Base-by-base conservation (phyloP, 2,888 invertebrate genomes). In the Crematogaster levior region DNA sequence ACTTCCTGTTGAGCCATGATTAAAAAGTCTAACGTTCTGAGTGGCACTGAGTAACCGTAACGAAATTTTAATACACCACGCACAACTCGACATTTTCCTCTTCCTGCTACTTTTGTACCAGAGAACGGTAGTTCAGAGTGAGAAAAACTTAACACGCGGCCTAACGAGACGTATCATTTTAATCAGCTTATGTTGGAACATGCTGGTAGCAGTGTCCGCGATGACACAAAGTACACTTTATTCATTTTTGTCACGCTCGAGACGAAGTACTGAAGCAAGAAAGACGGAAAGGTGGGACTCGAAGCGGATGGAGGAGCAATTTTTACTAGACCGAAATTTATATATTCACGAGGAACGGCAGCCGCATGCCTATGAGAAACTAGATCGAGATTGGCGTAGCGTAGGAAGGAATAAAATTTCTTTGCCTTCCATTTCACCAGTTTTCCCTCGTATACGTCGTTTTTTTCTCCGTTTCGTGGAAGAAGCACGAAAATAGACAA, bases 121-220 rank as follows among this genome's bases (percentile, higher is more conserved):
- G 34, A n/a, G n/a, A n/a, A n/a, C n/a, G n/a, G n/a, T n/a, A n/a
- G n/a, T n/a, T n/a, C 46, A 24, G 34, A 60, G 53, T 15, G 43
- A 48, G 72, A 65, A 66, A 65, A 53, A 68, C 58, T 80, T 83
- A 58, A 46, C 56, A 46, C 48, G n/a, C n/a, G 43, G 53, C 43
- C 63, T 81, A 83, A 83, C 83, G 75, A 81, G 66, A 65, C 83
- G 58, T 83, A 81, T 72, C 83, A 84, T 61, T 79, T 79, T 79
- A 79, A 79, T 70, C 70, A 70, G 70, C 30, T 43, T 37, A 30
- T 10, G 24, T 12, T 30, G 40, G 21, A 24, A 75, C 65, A 27
- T 53, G 37, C 66, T 18, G 53, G 77, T 34, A 30, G 30, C 70
- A 34, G 60, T 27, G 65, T 37, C 30, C 37, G 56, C 56, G 27